Base-by-base conservation (phyloP, 2,888 invertebrate species). In the Phyllotreta cruciferae region DNA sequence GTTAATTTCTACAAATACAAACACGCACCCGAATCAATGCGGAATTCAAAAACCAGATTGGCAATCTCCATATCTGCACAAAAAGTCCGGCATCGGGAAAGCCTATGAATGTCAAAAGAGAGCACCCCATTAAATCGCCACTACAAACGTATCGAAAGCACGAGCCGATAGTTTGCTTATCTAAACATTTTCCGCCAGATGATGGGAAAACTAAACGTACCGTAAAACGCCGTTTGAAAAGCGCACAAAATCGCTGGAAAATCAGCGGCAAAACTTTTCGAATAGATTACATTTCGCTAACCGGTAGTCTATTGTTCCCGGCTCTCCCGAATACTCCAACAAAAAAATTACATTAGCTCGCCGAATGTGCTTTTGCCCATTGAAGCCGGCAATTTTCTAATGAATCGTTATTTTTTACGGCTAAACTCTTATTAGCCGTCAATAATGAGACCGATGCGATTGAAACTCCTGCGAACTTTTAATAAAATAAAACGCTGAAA, bases 161-260 rank as follows among this genome's bases (percentile, higher is more conserved):
- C 55, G 56, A 61, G 56, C 39, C 54, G 57, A 53, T 38, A 37
- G 38, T 8, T 44, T 38, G 41, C 52, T 62, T 24, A 62, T 62
- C 65, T 54, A 54, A 56, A 60, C 60, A 53, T 45, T 61, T 36
- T 50, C 50, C 50, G 50, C 49, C 52, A 44, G 42, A 53, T 56
- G 64, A 62, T 63, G 60, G 60, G 53, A 42, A 53, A n/a, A 54
- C 61, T 68, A 67, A 70, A 66, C 66, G 63, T 66, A 61, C 64
- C 65, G 66, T 69, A 66, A 71, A 71, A 70, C 69, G 64, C 66
- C 64, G 66, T 66, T 70, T 35, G 66, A 66, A 66, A 70, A 61
- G 67, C 62, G 60, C 68, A 62, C 52, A 68, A 66, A 69, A 68
- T 66, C 66, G 55, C 60, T 62, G 66, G 62, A 66, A 66, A 62